These are phyloP conservation scores for Podarcis muralis DNA, from an alignment of 2,113 vertebrate species.

Conservation along the genomic window DNA sequence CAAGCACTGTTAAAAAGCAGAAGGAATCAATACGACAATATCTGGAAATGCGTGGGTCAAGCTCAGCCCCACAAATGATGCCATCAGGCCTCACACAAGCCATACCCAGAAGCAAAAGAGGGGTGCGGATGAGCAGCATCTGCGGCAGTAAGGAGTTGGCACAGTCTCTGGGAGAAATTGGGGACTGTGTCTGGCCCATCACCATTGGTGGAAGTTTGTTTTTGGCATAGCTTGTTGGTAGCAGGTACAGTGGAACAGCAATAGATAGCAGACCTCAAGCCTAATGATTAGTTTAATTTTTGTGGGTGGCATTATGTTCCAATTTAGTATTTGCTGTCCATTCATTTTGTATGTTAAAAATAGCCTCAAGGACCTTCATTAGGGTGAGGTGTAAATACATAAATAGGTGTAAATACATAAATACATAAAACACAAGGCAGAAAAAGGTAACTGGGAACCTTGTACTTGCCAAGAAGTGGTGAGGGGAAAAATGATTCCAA, in stretches of 20 bases:
- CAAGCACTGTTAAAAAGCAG: background rate
- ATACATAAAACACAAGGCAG: background rate
- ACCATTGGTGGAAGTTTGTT: background rate
- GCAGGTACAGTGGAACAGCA: background rate
- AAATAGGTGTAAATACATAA: background rate
- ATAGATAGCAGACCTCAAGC: background rate
- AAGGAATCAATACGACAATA: background rate
- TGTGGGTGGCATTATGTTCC: background rate
- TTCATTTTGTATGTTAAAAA: background rate
- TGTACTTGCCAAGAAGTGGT: conserved; percentile 87
- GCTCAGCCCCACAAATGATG: background rate
- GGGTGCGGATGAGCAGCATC: background rate
- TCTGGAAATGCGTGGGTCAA: background rate
- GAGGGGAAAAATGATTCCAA: conserved; percentile 96
- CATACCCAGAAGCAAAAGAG: background rate
- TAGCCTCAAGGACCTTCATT: background rate
- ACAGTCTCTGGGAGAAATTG: background rate
- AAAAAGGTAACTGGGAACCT: background rate
- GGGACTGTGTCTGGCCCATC: background rate
- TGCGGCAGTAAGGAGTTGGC: too few species aligned
- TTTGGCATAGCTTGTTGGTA: background rate
- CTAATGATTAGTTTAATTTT: background rate
- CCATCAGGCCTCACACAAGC: background rate
- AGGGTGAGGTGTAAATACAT: background rate
- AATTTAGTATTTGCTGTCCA: background rate